Percentiles rank a stretch among this genome's conserved stretches.
Conservation (phyloP, 2,888 invertebrate species). For the Tipula confusa region DNA sequence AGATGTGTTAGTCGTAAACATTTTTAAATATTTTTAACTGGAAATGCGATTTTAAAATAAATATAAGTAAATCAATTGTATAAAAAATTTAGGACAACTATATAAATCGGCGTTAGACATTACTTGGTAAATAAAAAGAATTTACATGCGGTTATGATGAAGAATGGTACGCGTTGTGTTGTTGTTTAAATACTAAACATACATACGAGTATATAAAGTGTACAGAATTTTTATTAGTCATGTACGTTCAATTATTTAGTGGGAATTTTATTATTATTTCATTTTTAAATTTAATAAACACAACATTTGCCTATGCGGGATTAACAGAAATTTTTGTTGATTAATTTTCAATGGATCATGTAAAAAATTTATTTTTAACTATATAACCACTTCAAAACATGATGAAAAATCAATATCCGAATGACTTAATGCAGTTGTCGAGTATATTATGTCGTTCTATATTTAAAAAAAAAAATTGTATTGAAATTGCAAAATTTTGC, state of each 20-base stretch:
- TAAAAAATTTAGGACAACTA: background rate
- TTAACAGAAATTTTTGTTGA: background rate
- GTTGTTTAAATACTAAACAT: background rate
- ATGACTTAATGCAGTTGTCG: background rate
- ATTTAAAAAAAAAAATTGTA: too few relatives aligned
- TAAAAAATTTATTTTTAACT: background rate
- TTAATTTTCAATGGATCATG: background rate
- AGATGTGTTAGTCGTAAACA: background rate
- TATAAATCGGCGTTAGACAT: background rate
- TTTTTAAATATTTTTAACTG: background rate
- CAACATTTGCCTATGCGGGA: background rate
- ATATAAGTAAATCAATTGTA: background rate
- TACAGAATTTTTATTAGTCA: background rate
- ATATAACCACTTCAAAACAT: too few relatives aligned
- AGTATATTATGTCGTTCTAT: background rate
- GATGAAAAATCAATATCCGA: background rate
- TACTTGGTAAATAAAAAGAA: background rate
- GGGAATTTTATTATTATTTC: background rate
- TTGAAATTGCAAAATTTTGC: background rate
- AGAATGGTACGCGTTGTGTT: background rate
- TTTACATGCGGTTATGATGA: background rate
- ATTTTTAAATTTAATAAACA: background rate
- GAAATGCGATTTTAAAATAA: background rate
- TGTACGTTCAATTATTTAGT: background rate
- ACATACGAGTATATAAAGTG: background rate